phyloP scores from a whole-genome alignment of 2,888 invertebrate species.

The Cybosia mesomella region DNA sequence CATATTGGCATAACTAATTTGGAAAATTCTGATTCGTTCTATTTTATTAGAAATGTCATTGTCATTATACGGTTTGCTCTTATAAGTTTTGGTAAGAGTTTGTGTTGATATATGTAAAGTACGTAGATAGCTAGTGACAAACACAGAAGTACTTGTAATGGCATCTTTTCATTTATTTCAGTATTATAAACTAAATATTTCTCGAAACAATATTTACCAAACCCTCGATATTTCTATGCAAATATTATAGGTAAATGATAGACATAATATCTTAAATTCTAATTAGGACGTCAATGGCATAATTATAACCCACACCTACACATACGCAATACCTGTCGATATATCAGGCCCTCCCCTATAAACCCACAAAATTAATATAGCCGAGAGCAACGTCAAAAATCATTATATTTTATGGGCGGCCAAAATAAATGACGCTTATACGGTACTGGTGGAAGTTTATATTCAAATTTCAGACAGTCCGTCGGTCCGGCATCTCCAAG shows the following conservation, averaged over 20 bases:
- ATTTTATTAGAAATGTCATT: slow-evolving; percentile 19
- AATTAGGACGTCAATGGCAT: slow-evolving; percentile 61
- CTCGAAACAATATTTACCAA: slow-evolving; percentile 15
- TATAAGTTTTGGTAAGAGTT: neutral
- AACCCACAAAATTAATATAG: slow-evolving; percentile 80
- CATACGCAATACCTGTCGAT: slow-evolving; percentile 69
- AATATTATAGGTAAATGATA: slow-evolving; percentile 36
- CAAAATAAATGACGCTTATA: slow-evolving; percentile 85
- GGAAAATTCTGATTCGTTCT: slow-evolving; percentile 41
- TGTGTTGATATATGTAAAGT: neutral
- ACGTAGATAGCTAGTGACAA: neutral
- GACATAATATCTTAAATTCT: slow-evolving; percentile 49
- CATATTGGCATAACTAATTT: slow-evolving; percentile 58
- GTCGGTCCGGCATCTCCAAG: slow-evolving; percentile 84
- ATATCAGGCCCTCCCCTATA: slow-evolving; percentile 68
- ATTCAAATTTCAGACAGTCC: slow-evolving; percentile 84
- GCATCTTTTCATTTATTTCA: slow-evolving; percentile 4
- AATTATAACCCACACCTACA: slow-evolving; percentile 49
- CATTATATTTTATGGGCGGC: slow-evolving; percentile 85
- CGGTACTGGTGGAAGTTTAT: slow-evolving; percentile 81
- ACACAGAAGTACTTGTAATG: neutral
- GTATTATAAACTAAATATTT: slow-evolving; percentile 11
- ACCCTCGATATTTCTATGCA: slow-evolving; percentile 27
- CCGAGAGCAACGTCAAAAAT: slow-evolving; percentile 83
- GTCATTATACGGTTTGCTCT: slow-evolving; percentile 1